Percentiles rank a stretch among this genome's conserved stretches.
Evolutionary conservation across 2,797 vertebrate genomes (phyloP).

Genomic region (Xenentodon cancila): DNA sequence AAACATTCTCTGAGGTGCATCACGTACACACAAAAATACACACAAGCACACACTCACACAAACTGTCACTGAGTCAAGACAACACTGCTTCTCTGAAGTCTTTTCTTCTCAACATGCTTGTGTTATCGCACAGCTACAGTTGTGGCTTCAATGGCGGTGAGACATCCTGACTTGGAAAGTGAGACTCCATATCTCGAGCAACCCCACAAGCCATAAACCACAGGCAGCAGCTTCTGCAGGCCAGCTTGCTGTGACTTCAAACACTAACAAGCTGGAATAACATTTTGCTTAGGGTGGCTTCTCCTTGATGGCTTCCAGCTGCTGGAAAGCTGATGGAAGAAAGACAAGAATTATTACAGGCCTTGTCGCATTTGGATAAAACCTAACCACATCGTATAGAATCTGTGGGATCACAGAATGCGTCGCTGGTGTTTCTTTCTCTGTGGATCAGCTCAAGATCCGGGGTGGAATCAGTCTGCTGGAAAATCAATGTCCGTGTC

Average conservation of each 20-base stretch:
- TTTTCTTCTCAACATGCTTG: conserved; percentile 69
- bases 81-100: conserved; percentile 77
- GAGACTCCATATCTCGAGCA: conserved; percentile 82
- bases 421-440: conserved; percentile 70
- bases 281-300: conserved; percentile 86
- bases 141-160: conserved; percentile 83
- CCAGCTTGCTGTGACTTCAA: conserved; percentile 81
- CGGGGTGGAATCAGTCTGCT: conserved; percentile 66
- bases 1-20: conserved; percentile 40
- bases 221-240: conserved; percentile 81
- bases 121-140: conserved; percentile 84
- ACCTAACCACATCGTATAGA: conserved; percentile 77
- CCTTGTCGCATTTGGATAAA: conserved; percentile 79
- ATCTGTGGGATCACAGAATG: conserved; percentile 69
- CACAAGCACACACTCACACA: conserved; percentile 33
- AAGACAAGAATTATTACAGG: conserved; percentile 82
- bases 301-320: conserved; percentile 81
- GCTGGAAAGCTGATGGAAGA: conserved; percentile 81
- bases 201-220: conserved; percentile 83
- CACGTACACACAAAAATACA: conserved; percentile 3
- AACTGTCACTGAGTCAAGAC: conserved; percentile 72
- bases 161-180: conserved; percentile 85
- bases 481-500: conserved; percentile 76
- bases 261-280: conserved; percentile 87
- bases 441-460: conserved; percentile 61